Percentiles rank a stretch among this genome's conserved stretches.
Conservation (phyloP, 2,888 invertebrate genomes). For the Caenorhabditis afra region DNA sequence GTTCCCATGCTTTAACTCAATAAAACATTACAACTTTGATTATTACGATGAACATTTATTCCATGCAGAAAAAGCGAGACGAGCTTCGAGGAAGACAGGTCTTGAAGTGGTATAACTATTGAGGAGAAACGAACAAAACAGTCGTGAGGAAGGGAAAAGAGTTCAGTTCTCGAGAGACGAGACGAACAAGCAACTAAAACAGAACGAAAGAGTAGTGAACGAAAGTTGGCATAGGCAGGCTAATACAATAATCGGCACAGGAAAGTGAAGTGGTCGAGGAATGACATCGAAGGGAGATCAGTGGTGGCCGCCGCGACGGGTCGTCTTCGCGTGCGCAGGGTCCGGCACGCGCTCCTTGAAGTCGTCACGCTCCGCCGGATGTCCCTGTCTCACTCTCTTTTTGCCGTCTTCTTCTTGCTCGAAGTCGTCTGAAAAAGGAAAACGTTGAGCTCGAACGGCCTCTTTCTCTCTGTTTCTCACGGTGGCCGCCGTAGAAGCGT, state of each 20-base stretch:
- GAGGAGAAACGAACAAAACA: neutral
- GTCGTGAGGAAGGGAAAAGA: neutral
- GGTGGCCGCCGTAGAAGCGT: neutral
- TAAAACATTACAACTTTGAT: neutral
- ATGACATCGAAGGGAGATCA: neutral
- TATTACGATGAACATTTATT: constrained; percentile 11
- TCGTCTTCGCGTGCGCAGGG: neutral
- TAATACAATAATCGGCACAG: neutral
- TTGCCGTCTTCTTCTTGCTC: constrained; percentile 35
- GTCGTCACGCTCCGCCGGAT: constrained; percentile 17
- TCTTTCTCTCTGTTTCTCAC: too few relatives aligned
- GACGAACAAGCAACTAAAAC: constrained; percentile 1
- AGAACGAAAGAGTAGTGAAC: too few relatives aligned
- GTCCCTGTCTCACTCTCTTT: constrained; percentile 9
- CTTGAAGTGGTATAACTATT: neutral
- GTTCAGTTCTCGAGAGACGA: neutral
- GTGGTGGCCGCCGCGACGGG: constrained; percentile 6
- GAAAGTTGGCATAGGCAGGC: constrained; percentile 3
- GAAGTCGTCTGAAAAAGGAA: constrained; percentile 24
- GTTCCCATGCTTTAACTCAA: too few relatives aligned
- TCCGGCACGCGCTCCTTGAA: neutral
- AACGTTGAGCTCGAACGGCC: neutral
- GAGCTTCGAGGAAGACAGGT: neutral
- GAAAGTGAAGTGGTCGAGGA: neutral
- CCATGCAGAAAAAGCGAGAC: constrained; percentile 18